Conservation (phyloP, 1,140 invertebrate genomes). For the Eumaeus atala region DNA sequence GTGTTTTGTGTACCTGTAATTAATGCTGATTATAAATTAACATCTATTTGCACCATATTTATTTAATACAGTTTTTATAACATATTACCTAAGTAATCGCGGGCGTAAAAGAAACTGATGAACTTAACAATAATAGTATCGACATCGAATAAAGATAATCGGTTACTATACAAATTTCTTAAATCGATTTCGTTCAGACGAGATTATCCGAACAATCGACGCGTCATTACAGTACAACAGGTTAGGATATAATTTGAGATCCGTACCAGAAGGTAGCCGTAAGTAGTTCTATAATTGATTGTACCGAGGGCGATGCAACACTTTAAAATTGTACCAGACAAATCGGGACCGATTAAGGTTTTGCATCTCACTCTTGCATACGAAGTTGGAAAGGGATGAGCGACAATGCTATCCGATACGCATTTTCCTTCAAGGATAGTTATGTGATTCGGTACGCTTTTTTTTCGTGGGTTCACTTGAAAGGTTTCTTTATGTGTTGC, state of each 20-base stretch:
- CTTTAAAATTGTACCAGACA: not conserved
- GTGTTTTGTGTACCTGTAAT: too few relatives aligned
- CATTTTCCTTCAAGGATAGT: constrained; percentile 9
- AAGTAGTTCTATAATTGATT: not conserved
- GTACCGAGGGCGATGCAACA: not conserved
- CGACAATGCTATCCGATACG: constrained; percentile 4
- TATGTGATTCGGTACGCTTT: constrained; percentile 1
- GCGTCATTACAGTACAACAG: constrained; percentile 4
- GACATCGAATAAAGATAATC: constrained; percentile 6
- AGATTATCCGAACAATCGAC: constrained; percentile 3
- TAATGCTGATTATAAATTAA: too few relatives aligned
- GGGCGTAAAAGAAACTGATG: too few relatives aligned
- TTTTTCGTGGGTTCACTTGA: constrained; percentile 8
- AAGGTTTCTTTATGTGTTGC: constrained; percentile 11
- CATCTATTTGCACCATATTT: too few relatives aligned
- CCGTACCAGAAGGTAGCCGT: constrained; percentile 16
- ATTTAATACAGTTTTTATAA: too few relatives aligned
- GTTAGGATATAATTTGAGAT: constrained; percentile 4
- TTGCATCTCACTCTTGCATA: not conserved
- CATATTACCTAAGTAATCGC: too few relatives aligned
- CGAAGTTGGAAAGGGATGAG: not conserved
- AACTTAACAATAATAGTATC: not conserved
- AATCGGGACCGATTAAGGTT: constrained; percentile 1
- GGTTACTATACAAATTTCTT: constrained; percentile 1
- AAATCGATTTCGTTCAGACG: constrained; percentile 5